phyloP scores from a whole-genome alignment of 2,113 vertebrate genomes.

The Microcebus ravelobensis region DNA sequence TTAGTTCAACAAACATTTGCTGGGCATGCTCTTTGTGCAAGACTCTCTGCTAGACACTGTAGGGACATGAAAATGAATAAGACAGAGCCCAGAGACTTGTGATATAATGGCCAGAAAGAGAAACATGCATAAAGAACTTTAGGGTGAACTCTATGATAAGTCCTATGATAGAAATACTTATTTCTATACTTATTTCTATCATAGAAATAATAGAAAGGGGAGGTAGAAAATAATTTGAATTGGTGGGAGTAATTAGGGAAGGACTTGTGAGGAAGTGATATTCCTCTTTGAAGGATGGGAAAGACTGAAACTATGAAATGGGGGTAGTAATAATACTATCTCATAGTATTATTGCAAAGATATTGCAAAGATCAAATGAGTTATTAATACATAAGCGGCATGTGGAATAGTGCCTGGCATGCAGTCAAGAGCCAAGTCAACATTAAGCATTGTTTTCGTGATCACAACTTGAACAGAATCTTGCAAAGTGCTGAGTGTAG shows the following conservation, averaged over 20 bases:
- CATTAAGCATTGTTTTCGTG: not conserved
- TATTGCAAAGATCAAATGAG: not conserved
- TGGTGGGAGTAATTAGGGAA: not conserved
- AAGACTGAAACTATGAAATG: not conserved
- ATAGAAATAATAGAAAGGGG: no score
- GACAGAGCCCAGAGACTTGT: not conserved
- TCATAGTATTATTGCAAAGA: no score
- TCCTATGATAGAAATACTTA: not conserved
- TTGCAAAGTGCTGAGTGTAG: not conserved
- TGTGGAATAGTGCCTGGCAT: not conserved
- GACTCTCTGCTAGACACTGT: not conserved
- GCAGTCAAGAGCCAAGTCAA: not conserved
- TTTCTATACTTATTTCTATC: no score
- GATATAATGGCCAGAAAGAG: not conserved
- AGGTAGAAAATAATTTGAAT: not conserved
- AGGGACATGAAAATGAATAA: not conserved
- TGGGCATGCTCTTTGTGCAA: not conserved
- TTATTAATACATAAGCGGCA: not conserved
- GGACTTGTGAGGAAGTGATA: not conserved
- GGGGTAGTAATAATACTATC: not conserved
- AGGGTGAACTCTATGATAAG: not conserved
- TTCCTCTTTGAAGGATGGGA: not conserved
- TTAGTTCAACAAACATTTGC: slow-evolving; percentile 12
- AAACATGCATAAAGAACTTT: not conserved
- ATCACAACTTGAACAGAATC: not conserved